A percentile compares a stretch with the other conserved stretches of the same genome.
phyloP scores from a whole-genome alignment of 1,140 invertebrate species.

The Drosophila prosaltans region DNA sequence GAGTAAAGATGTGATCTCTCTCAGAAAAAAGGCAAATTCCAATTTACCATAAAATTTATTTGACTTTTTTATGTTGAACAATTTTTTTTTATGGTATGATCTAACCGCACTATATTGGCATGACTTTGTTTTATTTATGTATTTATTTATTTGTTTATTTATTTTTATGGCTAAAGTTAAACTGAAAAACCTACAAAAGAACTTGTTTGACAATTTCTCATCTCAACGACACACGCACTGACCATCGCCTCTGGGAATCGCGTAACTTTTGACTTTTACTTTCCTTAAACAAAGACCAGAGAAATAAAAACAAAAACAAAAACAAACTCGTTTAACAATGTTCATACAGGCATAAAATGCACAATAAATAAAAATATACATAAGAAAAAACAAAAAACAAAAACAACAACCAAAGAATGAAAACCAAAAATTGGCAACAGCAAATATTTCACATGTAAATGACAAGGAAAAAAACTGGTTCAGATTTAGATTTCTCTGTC shows the following conservation, averaged over 20 bases:
- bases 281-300: conserved; percentile 17
- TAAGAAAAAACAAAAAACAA: not conserved
- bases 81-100: conserved; percentile 8
- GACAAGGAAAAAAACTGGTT: conserved; percentile 13
- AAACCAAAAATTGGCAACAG: not conserved
- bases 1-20: not conserved
- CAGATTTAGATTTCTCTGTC: not conserved
- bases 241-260: conserved; percentile 16
- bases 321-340: conserved; percentile 49
- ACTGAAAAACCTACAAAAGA: conserved; percentile 20
- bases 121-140: conserved; percentile 10
- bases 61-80: conserved; percentile 4
- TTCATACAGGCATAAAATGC: conserved; percentile 31
- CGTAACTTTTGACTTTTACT: conserved; percentile 50
- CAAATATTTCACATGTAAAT: conserved; percentile 50
- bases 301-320: conserved; percentile 1
- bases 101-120: conserved; percentile 14
- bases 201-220: conserved; percentile 27
- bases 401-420: not conserved
- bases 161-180: not conserved
- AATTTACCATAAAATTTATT: conserved; percentile 5
- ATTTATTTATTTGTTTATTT: not conserved
- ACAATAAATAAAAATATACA: conserved; percentile 42
- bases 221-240: conserved; percentile 18
- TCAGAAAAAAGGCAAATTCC: not conserved